Evolutionary conservation across 2,113 vertebrate genomes (phyloP).

Genomic region (Podarcis muralis): DNA sequence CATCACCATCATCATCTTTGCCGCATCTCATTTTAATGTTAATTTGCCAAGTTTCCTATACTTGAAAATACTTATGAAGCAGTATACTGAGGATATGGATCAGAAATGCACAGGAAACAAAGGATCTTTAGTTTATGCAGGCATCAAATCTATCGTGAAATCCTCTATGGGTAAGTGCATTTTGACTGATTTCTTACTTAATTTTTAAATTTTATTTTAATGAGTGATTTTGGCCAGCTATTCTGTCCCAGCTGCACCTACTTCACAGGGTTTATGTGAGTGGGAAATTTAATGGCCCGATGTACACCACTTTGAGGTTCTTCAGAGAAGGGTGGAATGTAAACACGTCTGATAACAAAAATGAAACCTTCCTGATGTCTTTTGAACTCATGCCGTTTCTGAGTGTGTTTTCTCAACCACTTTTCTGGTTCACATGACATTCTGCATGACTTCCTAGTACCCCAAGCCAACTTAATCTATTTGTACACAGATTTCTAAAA

Average conservation of each 20-base stretch:
- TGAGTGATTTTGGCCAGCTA: neutral
- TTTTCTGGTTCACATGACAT: neutral
- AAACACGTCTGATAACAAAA: neutral
- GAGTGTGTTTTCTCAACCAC: neutral
- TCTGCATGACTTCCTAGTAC: neutral
- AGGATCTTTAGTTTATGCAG: constrained; percentile 90
- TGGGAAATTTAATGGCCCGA: neutral
- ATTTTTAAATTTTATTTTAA: neutral
- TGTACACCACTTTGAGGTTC: neutral
- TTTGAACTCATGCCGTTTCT: neutral
- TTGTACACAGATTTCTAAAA: neutral
- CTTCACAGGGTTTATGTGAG: neutral
- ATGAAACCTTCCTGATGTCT: neutral
- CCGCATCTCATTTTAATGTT: neutral
- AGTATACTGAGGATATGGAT: constrained; percentile 94
- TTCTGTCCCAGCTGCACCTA: neutral
- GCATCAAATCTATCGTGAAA: constrained; percentile 96
- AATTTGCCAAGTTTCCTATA: constrained; percentile 84
- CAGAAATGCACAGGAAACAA: constrained; percentile 92
- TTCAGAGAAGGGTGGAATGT: neutral
- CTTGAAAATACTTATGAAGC: constrained; percentile 94
- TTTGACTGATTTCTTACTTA: constrained; percentile 23
- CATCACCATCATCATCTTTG: neutral
- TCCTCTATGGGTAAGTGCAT: constrained; percentile 89
- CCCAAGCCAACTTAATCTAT: no score